phyloP scores from a whole-genome alignment of 1,140 invertebrate species.

The Diachasma alloeum region DNA sequence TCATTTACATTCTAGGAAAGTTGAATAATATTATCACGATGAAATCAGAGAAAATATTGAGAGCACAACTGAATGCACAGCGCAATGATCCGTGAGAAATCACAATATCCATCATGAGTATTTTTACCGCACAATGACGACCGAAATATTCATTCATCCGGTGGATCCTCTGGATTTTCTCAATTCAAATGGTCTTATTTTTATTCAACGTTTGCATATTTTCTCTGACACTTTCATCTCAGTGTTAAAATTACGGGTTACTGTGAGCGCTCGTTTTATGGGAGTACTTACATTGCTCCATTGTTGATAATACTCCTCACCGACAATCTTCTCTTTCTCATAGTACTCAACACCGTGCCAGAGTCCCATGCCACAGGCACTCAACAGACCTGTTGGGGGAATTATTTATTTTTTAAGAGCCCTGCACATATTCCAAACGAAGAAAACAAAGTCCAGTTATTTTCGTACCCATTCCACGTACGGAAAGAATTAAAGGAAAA shows the following conservation, averaged over 20 bases:
- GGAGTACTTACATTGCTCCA: constrained; percentile 84
- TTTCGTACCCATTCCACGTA: not conserved
- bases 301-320: constrained; percentile 88
- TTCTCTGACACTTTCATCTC: constrained; percentile 12
- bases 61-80: not conserved
- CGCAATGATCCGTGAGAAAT: constrained; percentile 36
- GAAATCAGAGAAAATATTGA: constrained; percentile 36
- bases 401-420: not conserved
- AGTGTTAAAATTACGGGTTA: not conserved
- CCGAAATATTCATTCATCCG: constrained; percentile 2
- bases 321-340: constrained; percentile 91
- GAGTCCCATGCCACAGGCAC: constrained; percentile 91
- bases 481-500: too few species aligned
- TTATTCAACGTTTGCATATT: constrained; percentile 6
- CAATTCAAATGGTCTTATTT: not conserved
- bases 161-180: not conserved
- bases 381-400: constrained; percentile 75
- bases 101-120: constrained; percentile 8
- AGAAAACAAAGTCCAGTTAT: constrained; percentile 6
- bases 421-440: constrained; percentile 15
- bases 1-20: constrained; percentile 18
- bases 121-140: not conserved
- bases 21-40: constrained; percentile 25
- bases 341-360: constrained; percentile 97
- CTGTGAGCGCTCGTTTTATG: not conserved